Conservation (phyloP, 2,113 vertebrate species). For the Dipodomys stephensi region DNA sequence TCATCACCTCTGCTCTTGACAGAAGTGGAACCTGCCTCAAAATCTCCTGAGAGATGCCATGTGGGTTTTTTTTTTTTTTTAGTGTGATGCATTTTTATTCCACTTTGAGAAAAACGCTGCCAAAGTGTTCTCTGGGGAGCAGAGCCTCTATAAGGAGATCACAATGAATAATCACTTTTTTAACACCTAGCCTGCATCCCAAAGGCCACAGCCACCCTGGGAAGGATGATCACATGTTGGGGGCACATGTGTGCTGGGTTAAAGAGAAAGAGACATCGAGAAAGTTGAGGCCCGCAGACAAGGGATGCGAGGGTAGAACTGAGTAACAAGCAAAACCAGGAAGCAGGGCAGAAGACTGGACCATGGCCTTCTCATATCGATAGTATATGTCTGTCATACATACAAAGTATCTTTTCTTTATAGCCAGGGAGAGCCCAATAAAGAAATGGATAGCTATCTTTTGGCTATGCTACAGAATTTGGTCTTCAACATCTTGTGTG, state of each 20-base stretch:
- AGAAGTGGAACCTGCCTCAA: slow-evolving; percentile 70
- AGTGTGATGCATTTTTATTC: slow-evolving; percentile 76
- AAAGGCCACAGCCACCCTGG: slow-evolving; percentile 60
- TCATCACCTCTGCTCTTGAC: slow-evolving; percentile 50
- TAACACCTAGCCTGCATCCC: slow-evolving; percentile 76
- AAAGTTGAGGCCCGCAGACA: slow-evolving; percentile 5
- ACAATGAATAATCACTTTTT: slow-evolving; percentile 79
- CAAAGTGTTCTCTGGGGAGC: slow-evolving; percentile 73
- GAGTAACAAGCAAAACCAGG: not conserved
- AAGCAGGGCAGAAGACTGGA: not conserved
- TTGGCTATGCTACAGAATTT: not conserved
- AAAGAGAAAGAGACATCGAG: slow-evolving; percentile 24
- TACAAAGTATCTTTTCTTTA: not conserved
- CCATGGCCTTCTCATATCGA: not conserved
- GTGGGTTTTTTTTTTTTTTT: slow-evolving; percentile 31
- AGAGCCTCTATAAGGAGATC: slow-evolving; percentile 61
- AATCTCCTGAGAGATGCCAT: slow-evolving; percentile 69
- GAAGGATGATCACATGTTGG: slow-evolving; percentile 62
- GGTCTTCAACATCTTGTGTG: not conserved
- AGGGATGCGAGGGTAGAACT: not conserved
- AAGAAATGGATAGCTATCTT: not conserved
- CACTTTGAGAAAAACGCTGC: slow-evolving; percentile 74
- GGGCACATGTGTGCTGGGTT: slow-evolving; percentile 20
- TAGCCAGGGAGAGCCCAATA: not conserved
- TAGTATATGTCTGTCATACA: not conserved